Base-by-base conservation (phyloP, 2,113 vertebrate species). In the Dipodomys merriami region DNA sequence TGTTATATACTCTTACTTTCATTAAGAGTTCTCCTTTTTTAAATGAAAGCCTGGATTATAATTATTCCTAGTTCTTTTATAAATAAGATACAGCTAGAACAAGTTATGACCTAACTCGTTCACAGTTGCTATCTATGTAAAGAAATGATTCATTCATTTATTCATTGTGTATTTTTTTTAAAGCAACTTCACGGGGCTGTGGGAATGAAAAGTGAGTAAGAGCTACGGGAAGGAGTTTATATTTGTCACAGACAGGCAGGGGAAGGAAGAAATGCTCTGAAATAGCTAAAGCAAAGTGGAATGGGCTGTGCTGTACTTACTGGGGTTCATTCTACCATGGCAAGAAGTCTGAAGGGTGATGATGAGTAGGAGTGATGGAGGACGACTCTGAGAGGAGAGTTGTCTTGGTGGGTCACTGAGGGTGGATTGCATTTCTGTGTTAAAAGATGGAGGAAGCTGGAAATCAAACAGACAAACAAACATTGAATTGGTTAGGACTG, bases 101-200 rank as follows among this genome's bases (percentile, higher is more conserved):
- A 90, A 91, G 62, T 93, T 82, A 82, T 69, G 74, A 68, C 76
- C 80, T 86, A 83, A 87, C 25, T 92, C 27, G 29, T 68, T 92
- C 88, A 77, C 53, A 83, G 80, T 65, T 73, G 30, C 53, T 67
- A 1, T 91, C 69, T 92, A 57, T 96, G 44, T 95, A 88, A 92
- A 95, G 80, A 92, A 96, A 53, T 81, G 81, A 94, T 95, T 92
- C 91, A 90, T 81, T 96, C 93, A 93, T 95, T 91, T 79, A 88
- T 91, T 94, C 71, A n/a, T 27, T 71, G 64, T 62, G 72, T 93
- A 0, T 73, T 60, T 88, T 77, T 77, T 88, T 35, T 39, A 79
- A 88, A 91, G 23, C 19, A 25, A 64, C 22, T 77, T 39, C 90
- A 44, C 3, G 64, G 79, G 88, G 33, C 91, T 76, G 16, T 69